Percentiles rank a stretch among this genome's conserved stretches.
phyloP scores from a whole-genome alignment of 2,888 invertebrate species.

The Xylocampa areola region DNA sequence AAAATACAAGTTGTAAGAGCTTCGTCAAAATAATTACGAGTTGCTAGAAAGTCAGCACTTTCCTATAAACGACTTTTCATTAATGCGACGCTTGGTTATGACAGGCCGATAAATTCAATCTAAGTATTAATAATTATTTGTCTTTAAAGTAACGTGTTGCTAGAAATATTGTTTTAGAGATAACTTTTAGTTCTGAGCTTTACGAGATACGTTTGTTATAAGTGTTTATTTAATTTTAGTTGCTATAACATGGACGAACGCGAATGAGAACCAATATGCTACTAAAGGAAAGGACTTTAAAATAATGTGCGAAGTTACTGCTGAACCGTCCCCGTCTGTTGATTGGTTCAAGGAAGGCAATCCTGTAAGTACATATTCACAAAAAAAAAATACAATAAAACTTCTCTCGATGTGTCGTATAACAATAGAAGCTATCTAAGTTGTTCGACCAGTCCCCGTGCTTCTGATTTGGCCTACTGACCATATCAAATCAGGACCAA shows the following conservation, averaged over 20 bases:
- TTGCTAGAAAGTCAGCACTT: conserved; percentile 4
- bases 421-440: too few species aligned
- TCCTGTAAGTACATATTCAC: conserved; percentile 79
- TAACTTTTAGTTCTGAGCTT: not conserved
- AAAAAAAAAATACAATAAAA: not conserved
- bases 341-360: conserved; percentile 95
- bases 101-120: conserved; percentile 3
- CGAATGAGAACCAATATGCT: conserved; percentile 95
- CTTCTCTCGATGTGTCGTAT: too few species aligned
- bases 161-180: not conserved
- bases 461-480: too few species aligned
- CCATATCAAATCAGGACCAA: too few species aligned
- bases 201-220: conserved; percentile 2
- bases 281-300: conserved; percentile 93
- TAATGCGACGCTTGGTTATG: not conserved
- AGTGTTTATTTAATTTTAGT: conserved; percentile 87
- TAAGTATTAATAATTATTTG: conserved; percentile 3
- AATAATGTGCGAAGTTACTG: conserved; percentile 95
- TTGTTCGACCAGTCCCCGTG: too few species aligned
- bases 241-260: conserved; percentile 96
- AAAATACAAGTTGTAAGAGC: not conserved
- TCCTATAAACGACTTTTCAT: conserved; percentile 8
- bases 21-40: not conserved
- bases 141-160: not conserved
- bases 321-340: conserved; percentile 95